These are phyloP conservation scores for Gobio occitaniae DNA, from an alignment of 2,797 vertebrate species.

Conservation along the genomic window DNA sequence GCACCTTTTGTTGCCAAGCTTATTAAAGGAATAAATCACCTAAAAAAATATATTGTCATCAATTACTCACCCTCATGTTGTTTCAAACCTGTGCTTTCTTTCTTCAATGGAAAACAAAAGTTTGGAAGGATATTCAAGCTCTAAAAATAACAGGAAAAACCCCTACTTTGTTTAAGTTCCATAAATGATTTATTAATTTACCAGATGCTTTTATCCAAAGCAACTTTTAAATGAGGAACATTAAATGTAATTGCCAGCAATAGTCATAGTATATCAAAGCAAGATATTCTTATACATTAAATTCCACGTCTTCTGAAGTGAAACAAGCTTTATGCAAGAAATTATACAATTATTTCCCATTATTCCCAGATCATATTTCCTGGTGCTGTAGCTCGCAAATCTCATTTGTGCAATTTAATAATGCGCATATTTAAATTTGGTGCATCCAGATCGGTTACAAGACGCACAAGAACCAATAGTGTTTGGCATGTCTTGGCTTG, in stretches of 20 bases:
- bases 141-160: background rate
- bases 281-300: background rate
- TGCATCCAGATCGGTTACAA: background rate
- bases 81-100: background rate
- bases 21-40: background rate
- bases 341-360: background rate
- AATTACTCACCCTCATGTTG: background rate
- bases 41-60: no score
- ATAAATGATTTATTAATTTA: background rate
- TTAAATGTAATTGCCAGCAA: background rate
- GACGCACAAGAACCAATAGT: background rate
- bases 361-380: background rate
- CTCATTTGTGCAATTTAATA: background rate
- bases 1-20: background rate
- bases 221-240: background rate
- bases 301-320: background rate
- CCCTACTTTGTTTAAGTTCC: background rate
- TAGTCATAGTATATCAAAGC: background rate
- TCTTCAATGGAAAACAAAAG: no score
- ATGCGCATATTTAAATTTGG: background rate
- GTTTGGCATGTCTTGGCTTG: background rate
- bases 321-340: background rate
- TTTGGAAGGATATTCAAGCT: background rate
- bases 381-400: background rate
- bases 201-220: background rate